phyloP scores from a whole-genome alignment of 2,113 vertebrate species.

The Anolis sagrei region DNA sequence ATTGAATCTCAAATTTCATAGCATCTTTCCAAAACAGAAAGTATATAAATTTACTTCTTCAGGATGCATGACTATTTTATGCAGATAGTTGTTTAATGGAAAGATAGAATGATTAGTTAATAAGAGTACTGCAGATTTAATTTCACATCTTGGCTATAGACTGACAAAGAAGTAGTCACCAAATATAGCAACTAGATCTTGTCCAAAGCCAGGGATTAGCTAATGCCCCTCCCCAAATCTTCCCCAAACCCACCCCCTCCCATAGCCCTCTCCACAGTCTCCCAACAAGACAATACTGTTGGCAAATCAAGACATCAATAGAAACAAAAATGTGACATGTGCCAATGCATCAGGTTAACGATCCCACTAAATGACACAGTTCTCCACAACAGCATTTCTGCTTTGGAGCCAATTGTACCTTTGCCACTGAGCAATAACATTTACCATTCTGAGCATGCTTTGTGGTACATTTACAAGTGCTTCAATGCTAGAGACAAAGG shows the following conservation, averaged over 20 bases:
- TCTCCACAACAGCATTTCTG: conserved; percentile 13
- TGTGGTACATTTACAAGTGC: conserved; percentile 16
- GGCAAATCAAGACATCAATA: conserved; percentile 73
- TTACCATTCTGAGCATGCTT: conserved; percentile 38
- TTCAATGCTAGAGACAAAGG: conserved; percentile 46
- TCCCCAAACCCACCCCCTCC: conserved; percentile 36
- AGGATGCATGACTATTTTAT: conserved; percentile 48
- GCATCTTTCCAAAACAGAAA: conserved; percentile 59
- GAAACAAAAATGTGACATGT: conserved; percentile 51
- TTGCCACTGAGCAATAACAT: neutral
- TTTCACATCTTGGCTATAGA: conserved; percentile 79
- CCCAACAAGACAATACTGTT: conserved; percentile 71
- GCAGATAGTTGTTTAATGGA: conserved; percentile 40
- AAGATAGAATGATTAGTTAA: conserved; percentile 73
- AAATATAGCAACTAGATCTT: conserved; percentile 63
- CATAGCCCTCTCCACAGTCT: conserved; percentile 59
- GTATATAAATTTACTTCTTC: conserved; percentile 58
- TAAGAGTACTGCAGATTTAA: conserved; percentile 74
- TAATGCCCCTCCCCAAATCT: conserved; percentile 67
- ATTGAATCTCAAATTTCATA: conserved; percentile 46
- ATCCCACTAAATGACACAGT: neutral
- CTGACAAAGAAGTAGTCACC: conserved; percentile 72
- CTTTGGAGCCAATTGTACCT: conserved; percentile 48
- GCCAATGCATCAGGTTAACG: conserved; percentile 36
- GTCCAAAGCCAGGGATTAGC: conserved; percentile 73